These are phyloP conservation scores for Euzetes globulus DNA, from an alignment of 2,888 invertebrate genomes.

Conservation along the genomic window DNA sequence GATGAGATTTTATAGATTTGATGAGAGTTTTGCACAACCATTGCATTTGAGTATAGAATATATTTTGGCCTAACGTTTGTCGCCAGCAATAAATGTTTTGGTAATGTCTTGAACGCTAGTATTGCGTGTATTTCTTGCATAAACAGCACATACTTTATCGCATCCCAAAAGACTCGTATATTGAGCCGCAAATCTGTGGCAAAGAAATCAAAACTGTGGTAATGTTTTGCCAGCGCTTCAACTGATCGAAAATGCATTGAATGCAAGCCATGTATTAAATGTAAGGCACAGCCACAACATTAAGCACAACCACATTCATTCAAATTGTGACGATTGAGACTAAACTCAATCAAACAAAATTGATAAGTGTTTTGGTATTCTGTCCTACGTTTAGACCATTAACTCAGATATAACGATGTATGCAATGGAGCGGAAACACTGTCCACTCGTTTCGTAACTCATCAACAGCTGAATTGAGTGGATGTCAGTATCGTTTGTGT, in stretches of 20 bases:
- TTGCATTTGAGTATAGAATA: neutral
- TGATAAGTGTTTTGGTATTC: slow-evolving; percentile 23
- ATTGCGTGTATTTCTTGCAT: neutral
- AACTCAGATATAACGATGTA: neutral
- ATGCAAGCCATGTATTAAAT: neutral
- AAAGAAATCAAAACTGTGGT: slow-evolving; percentile 30
- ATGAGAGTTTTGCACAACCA: neutral
- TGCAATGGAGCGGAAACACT: neutral
- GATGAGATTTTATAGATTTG: slow-evolving; percentile 18
- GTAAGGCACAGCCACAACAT: neutral
- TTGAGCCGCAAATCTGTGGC: slow-evolving; percentile 25
- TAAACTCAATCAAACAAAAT: slow-evolving; percentile 28
- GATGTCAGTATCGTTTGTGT: slow-evolving; percentile 1
- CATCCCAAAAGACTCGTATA: slow-evolving; percentile 25
- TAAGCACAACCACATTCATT: neutral
- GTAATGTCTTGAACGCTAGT: neutral
- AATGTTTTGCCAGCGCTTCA: neutral
- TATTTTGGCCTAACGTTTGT: slow-evolving; percentile 22
- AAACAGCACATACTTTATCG: slow-evolving; percentile 27
- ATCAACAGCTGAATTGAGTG: slow-evolving; percentile 13
- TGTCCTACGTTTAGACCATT: slow-evolving; percentile 18
- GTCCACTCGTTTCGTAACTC: slow-evolving; percentile 15
- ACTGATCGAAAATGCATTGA: neutral
- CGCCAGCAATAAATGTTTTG: slow-evolving; percentile 4
- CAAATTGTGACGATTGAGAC: neutral